phyloP scores from a whole-genome alignment of 2,888 invertebrate species.

The Parthenolecanium corni region DNA sequence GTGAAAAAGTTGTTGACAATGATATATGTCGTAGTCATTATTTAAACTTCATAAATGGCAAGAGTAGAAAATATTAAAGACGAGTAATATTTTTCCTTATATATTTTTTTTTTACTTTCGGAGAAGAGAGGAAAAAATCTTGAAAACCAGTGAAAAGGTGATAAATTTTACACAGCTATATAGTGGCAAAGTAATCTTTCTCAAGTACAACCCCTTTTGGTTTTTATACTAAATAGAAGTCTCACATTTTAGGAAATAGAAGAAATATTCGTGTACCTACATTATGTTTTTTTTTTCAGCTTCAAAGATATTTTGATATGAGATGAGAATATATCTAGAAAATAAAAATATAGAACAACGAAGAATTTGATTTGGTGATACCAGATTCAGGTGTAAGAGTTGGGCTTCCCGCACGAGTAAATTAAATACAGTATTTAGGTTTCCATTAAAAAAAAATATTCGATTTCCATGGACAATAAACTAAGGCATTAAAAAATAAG shows the following conservation, averaged over 20 bases:
- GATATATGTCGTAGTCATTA: conserved; percentile 24
- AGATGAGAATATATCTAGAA: no score
- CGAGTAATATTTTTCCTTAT: conserved; percentile 23
- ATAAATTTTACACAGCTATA: conserved; percentile 20
- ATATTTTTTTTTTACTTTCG: no score
- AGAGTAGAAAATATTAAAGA: conserved; percentile 20
- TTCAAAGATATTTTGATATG: no score
- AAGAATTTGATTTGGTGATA: no score
- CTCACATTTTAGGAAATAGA: conserved; percentile 5
- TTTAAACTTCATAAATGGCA: conserved; percentile 25
- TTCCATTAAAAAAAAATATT: neutral
- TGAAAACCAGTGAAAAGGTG: conserved; percentile 17
- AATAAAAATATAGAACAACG: no score
- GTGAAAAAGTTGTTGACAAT: conserved; percentile 24
- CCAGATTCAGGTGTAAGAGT: no score
- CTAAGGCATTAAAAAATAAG: neutral
- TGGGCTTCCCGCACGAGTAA: neutral
- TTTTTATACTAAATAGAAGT: neutral
- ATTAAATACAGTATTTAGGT: neutral
- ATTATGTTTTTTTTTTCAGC: no score
- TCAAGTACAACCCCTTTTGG: neutral
- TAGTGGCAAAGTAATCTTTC: no score
- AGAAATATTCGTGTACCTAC: neutral
- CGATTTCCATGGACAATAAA: neutral
- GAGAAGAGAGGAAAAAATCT: neutral